Conservation (phyloP, 2,797 vertebrate species). For the Pseudocheirus occidentalis region DNA sequence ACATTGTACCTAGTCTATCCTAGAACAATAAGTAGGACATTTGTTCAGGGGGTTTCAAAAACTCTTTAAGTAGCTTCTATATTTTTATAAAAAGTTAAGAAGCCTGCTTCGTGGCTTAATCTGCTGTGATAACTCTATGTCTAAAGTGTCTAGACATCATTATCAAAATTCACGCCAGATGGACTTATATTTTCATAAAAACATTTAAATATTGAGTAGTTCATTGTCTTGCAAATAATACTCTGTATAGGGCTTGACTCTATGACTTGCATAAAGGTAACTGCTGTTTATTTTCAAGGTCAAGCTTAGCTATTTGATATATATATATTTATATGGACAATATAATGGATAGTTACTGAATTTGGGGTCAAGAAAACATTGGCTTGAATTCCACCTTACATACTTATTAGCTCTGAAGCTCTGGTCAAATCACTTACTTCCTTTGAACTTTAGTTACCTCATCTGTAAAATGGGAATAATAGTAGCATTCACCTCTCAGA, state of each 20-base stretch:
- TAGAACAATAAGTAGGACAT: not conserved
- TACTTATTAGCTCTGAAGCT: not conserved
- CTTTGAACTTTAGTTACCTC: not conserved
- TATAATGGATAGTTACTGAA: not conserved
- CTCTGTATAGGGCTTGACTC: not conserved
- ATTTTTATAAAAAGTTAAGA: not conserved
- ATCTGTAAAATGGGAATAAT: not conserved
- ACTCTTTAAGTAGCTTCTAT: not conserved
- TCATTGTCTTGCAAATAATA: constrained; percentile 35
- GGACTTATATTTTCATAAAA: constrained; percentile 34
- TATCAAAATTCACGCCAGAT: constrained; percentile 36
- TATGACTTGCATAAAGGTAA: constrained; percentile 24
- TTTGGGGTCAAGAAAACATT: not conserved
- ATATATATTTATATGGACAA: not conserved
- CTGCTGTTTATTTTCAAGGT: not conserved
- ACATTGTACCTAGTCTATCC: not conserved
- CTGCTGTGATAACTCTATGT: not conserved
- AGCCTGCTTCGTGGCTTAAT: not conserved
- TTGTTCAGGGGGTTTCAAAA: not conserved
- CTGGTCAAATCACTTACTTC: not conserved
- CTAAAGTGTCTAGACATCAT: constrained; percentile 27
- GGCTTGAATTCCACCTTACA: not conserved
- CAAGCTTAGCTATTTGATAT: not conserved
- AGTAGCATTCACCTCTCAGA: no score
- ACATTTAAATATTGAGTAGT: constrained; percentile 23